A percentile compares a stretch with the other conserved stretches of the same genome.
These are phyloP conservation scores for Turritopsis rubra DNA, from an alignment of 30 jellyfish, hydroid and myxozoan species.

Conservation along the genomic window DNA sequence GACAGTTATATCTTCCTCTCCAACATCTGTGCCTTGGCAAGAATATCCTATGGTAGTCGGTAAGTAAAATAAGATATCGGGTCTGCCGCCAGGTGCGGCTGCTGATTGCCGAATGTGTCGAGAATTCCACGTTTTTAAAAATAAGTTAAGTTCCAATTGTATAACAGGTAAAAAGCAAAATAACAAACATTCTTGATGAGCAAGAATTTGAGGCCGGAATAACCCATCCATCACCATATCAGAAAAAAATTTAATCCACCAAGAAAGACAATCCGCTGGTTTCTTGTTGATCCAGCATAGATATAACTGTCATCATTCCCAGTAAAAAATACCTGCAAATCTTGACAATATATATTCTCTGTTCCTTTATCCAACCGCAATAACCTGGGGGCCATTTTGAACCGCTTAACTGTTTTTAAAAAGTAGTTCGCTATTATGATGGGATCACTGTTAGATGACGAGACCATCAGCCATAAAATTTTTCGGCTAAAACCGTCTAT, in stretches of 20 bases:
- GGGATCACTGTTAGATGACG: slow-evolving; percentile 25
- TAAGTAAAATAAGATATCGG: slow-evolving; percentile 11
- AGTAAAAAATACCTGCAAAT: slow-evolving; percentile 16
- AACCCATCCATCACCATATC: slow-evolving; percentile 12
- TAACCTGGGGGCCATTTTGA: slow-evolving; percentile 5
- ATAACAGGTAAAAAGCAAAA: slow-evolving; percentile 15
- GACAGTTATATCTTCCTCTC: slow-evolving; percentile 9
- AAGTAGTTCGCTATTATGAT: neutral
- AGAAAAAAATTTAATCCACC: slow-evolving; percentile 18
- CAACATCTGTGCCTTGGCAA: slow-evolving; percentile 18
- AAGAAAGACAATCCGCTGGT: slow-evolving; percentile 29
- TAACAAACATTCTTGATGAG: slow-evolving; percentile 8
- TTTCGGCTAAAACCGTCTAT: neutral
- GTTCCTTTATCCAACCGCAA: slow-evolving; percentile 18
- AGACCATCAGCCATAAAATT: slow-evolving; percentile 15
- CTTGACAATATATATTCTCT: slow-evolving; percentile 23
- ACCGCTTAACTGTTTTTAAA: neutral
- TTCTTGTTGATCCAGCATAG: slow-evolving; percentile 24
- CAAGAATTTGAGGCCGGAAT: neutral
- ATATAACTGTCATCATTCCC: slow-evolving; percentile 18
- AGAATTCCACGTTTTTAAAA: slow-evolving; percentile 21
- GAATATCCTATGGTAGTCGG: slow-evolving; percentile 10
- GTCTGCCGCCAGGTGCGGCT: slow-evolving; percentile 38
- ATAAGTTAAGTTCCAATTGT: slow-evolving; percentile 13
- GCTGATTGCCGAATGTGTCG: slow-evolving; percentile 28